Conservation (phyloP, 2,113 vertebrate genomes). For the Budorcas taxicolor region DNA sequence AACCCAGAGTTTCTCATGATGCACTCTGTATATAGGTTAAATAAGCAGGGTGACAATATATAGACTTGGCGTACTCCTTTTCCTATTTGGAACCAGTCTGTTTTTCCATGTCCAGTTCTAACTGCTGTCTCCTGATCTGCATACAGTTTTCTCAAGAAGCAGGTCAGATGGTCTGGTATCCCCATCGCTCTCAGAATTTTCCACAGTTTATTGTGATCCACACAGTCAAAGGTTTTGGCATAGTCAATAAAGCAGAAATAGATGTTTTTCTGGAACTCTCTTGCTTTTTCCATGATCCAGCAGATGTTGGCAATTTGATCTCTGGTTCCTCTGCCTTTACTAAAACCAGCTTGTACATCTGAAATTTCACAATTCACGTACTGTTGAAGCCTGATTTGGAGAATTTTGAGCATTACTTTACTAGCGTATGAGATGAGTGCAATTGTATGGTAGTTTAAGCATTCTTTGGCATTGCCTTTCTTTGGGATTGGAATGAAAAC, state of each 20-base stretch:
- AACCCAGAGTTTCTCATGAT: background rate
- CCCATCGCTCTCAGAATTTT: background rate
- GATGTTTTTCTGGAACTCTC: background rate
- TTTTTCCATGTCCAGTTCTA: background rate
- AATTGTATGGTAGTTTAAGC: background rate
- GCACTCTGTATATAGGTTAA: background rate
- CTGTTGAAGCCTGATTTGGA: background rate
- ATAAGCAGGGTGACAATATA: background rate
- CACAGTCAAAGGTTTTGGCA: background rate
- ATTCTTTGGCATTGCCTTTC: background rate
- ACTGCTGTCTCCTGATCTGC: background rate
- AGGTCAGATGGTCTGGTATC: background rate
- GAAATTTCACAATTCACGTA: background rate
- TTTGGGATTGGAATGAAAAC: background rate
- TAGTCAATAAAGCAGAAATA: background rate
- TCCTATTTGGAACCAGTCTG: background rate
- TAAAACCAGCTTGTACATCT: background rate
- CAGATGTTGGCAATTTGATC: fast-evolving
- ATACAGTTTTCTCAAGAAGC: background rate
- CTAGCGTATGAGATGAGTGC: background rate
- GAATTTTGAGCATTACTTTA: background rate
- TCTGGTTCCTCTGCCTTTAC: background rate
- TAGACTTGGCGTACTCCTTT: fast-evolving
- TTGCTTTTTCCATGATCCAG: background rate
- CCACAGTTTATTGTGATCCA: background rate